A percentile compares a stretch with the other conserved stretches of the same genome.
phyloP scores from a whole-genome alignment of 1,140 invertebrate genomes.

The Drosophila neocordata region DNA sequence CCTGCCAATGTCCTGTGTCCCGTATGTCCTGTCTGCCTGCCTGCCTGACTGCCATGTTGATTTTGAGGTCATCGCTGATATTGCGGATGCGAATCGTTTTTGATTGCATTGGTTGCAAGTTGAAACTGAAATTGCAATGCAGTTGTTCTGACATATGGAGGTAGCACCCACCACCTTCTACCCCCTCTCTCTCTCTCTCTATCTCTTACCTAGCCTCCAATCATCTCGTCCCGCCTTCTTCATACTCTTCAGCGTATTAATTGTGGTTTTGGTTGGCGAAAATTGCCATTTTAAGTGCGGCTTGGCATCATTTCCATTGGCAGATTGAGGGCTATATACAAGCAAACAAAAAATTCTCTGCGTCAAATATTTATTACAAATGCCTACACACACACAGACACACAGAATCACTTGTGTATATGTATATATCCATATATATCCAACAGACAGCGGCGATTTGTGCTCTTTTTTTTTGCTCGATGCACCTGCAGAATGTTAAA shows the following conservation, averaged over 20 bases:
- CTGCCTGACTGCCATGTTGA: slow-evolving; percentile 63
- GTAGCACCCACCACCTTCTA: not conserved
- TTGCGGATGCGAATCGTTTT: slow-evolving; percentile 79
- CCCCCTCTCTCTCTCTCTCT: not conserved
- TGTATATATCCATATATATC: not conserved
- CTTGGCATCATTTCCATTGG: slow-evolving; percentile 68
- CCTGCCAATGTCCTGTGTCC: slow-evolving; percentile 9
- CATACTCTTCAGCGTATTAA: slow-evolving; percentile 64
- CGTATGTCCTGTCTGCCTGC: not conserved
- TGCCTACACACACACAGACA: slow-evolving; percentile 37
- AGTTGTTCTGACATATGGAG: slow-evolving; percentile 30
- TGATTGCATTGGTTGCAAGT: slow-evolving; percentile 69
- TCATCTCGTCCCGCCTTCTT: not conserved
- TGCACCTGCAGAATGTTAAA: slow-evolving; percentile 42
- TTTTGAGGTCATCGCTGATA: slow-evolving; percentile 80
- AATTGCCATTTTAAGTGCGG: slow-evolving; percentile 80
- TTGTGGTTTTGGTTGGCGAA: slow-evolving; percentile 76
- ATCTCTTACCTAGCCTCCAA: not conserved
- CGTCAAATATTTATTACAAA: slow-evolving; percentile 78
- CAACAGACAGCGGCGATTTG: slow-evolving; percentile 8
- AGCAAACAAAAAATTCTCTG: slow-evolving; percentile 49
- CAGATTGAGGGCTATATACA: slow-evolving; percentile 54
- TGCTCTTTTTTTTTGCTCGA: slow-evolving; percentile 13
- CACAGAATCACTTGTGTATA: slow-evolving; percentile 12
- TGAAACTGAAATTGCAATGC: slow-evolving; percentile 44